These are phyloP conservation scores for Holothuria glaberrima DNA, from an alignment of 35 echinoderm and acorn worm genomes.

Conservation along the genomic window DNA sequence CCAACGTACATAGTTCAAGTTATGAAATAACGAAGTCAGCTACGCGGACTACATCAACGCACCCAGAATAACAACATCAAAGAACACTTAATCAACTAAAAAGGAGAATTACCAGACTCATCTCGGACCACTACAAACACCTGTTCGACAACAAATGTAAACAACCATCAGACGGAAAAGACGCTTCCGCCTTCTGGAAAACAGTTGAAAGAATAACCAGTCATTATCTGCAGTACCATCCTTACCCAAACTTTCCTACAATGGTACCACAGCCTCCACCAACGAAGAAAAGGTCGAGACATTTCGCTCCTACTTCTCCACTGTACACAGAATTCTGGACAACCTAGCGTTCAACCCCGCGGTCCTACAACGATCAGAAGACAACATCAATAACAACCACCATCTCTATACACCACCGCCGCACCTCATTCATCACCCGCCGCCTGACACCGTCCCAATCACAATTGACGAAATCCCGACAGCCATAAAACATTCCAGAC, in stretches of 20 bases:
- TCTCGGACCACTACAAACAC: neutral
- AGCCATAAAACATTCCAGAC: neutral
- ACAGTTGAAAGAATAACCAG: neutral
- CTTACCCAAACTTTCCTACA: neutral
- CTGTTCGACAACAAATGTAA: slow-evolving; percentile 23
- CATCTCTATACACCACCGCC: neutral
- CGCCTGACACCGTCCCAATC: neutral
- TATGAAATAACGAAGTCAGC: neutral
- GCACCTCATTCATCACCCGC: neutral
- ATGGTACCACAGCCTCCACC: neutral
- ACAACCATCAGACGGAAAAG: slow-evolving; percentile 19
- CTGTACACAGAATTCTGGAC: too few species aligned
- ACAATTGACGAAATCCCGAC: neutral
- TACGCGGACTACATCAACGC: neutral
- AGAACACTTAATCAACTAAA: neutral
- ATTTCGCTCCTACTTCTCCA: neutral
- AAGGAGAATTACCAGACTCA: neutral
- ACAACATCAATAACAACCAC: neutral
- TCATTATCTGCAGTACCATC: neutral
- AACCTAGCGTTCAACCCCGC: neutral
- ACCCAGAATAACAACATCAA: neutral
- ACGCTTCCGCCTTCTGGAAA: too few species aligned
- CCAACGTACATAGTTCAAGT: neutral
- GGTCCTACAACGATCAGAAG: neutral
- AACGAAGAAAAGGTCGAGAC: slow-evolving; percentile 14